Conservation (phyloP, 2,113 vertebrate genomes). For the Callochromis pleurospilus region DNA sequence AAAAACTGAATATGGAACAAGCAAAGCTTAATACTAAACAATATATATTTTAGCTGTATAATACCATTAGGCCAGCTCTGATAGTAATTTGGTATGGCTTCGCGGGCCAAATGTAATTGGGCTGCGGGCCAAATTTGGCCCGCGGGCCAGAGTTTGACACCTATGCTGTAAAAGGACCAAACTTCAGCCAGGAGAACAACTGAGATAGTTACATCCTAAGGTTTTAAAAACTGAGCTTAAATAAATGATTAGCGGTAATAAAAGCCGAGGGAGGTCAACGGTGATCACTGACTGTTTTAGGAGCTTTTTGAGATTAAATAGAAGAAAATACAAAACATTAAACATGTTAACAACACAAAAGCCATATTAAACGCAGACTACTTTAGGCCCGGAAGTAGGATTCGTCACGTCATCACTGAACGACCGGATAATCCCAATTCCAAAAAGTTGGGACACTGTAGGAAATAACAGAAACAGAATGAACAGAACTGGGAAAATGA, state of each 20-base stretch:
- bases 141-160: too few species aligned
- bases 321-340: not conserved
- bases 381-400: rapidly evolving
- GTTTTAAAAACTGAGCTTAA: not conserved
- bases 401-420: rapidly evolving
- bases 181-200: not conserved
- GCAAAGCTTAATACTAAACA: too few species aligned
- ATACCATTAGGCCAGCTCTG: too few species aligned
- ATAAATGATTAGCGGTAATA: not conserved
- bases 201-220: rapidly evolving
- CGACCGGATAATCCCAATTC: rapidly evolving
- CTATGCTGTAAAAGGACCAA: too few species aligned
- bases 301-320: not conserved
- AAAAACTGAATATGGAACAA: too few species aligned
- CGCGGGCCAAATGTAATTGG: too few species aligned
- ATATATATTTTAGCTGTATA: too few species aligned
- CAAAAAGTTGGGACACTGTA: not conserved
- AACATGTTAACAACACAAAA: not conserved
- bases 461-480: not conserved
- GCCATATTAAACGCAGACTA: not conserved
- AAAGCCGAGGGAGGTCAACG: not conserved
- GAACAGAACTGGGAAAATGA: not conserved
- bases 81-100: too few species aligned
- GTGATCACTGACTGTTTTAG: not conserved
- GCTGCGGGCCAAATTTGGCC: too few species aligned